Conservation (phyloP, 2,888 invertebrate genomes). For the Lingula anatina region DNA sequence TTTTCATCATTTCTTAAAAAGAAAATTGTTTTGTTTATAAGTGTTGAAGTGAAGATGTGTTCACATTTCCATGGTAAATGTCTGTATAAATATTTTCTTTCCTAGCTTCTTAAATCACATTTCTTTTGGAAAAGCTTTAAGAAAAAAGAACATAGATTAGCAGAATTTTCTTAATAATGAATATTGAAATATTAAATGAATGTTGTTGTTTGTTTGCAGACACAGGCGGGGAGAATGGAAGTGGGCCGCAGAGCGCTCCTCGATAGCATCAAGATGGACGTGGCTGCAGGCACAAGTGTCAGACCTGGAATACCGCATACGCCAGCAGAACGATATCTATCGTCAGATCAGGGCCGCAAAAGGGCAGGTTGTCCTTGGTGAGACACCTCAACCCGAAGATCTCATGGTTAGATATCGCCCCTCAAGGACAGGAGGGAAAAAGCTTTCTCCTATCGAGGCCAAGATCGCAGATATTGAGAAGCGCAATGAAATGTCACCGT, state of each 20-base stretch:
- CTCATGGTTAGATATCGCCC: constrained; percentile 12
- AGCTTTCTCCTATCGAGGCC: constrained; percentile 12
- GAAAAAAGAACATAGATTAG: no score
- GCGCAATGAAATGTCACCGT: constrained; percentile 31
- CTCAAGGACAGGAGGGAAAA: constrained; percentile 11
- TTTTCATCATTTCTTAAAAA: no score
- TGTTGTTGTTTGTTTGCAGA: constrained; percentile 47
- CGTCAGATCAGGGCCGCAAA: constrained; percentile 58
- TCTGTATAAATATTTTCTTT: no score
- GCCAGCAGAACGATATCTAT: constrained; percentile 78
- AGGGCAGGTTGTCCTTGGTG: constrained; percentile 57
- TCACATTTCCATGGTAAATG: no score
- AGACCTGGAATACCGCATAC: constrained; percentile 84
- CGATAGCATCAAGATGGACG: constrained; percentile 80
- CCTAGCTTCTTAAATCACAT: no score
- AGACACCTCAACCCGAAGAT: constrained; percentile 26
- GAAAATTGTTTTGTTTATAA: no score
- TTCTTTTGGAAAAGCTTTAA: no score
- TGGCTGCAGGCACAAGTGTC: constrained; percentile 91
- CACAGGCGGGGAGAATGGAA: constrained; percentile 50
- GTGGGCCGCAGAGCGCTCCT: constrained; percentile 68
- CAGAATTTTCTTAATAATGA: no score
- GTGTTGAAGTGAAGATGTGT: no score
- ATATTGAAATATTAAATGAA: background rate
- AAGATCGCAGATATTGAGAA: constrained; percentile 15